Evolutionary conservation across 2,888 invertebrate species (phyloP), one percentile per base, ranked within the genome.

Genomic region (Phaedon cochleariae): DNA sequence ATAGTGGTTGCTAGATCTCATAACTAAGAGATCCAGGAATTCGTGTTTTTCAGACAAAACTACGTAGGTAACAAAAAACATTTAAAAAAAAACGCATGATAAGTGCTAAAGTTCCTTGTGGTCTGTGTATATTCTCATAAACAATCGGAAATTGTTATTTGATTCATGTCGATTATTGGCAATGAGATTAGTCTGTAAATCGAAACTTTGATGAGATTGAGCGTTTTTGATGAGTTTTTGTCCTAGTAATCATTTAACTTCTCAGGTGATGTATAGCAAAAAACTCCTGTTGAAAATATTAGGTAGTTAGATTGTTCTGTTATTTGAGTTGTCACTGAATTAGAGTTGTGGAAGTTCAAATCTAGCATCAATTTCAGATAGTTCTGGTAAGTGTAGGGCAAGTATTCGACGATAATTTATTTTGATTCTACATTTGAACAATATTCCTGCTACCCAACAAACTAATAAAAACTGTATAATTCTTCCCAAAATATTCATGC

Each of bases 231-330:
- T 57, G 22, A 57, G 57, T 68, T 54, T 51, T 31, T 54, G 26
- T 46, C 64, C 62, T 67, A 63, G 59, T 64, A 59, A 64, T 66
- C 63, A 73, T 69, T 72, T 72, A 68, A 68, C 68, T 69, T 70
- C 74, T 74, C 73, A 74, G 75, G 75, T 74, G 74, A 73, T 74
- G 69, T 71, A 71, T 71, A 74, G 65, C 60, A 55, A 67, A 59
- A 62, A 68, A 71, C 59, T 62, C 62, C 61, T 69, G 57, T 70
- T 72, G 68, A 66, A 57, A 65, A 62, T 67, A 63, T 69, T 69
- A 51, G 62, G 64, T 61, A 63, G 21, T 63, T 60, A 52, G 65
- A 62, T 61, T 62, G 45, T 62, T 45, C 58, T 48, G 59, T 62
- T 64, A 49, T 29, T 57, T 51, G 46, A 46, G 17, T 59, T 31